Evolutionary conservation across 2,113 vertebrate species (phyloP), one percentile per base, ranked within the genome.

Genomic region (Cavia aperea): DNA sequence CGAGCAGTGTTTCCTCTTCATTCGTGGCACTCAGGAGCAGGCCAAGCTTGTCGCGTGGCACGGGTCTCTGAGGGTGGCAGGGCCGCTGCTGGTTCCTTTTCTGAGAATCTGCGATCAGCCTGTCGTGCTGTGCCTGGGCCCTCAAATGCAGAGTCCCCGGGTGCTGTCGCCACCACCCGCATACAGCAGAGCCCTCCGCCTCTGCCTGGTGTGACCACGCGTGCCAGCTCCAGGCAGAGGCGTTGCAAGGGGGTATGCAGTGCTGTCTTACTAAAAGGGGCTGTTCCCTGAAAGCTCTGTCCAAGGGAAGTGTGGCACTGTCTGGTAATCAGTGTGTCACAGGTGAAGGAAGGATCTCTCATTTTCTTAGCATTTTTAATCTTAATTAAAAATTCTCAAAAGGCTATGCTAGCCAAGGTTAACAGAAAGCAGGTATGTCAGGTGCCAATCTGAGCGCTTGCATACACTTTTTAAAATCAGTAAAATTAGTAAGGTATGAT

Each of bases 41-140:
- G 7, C 78, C 0, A 2, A 6, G 21, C 46, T 18, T 66, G 1
- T 26, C 3, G 0, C 15, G 29, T 18, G 19, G 14, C 11, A 18
- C 0, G 23, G 36, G 36, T 73, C 56, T 54, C 49, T 51, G 3
- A 39, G 19, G 16, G 5, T 12, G 2, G 39, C 31, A 0, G 23
- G 26, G 56, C 31, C 14, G 15, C 24, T 21, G 24, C 36, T 19
- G 3, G 31, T 21, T 39, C 7, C 62, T 26, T 23, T 29, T 4
- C 6, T 10, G 3, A 21, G 19, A 39, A 31, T 54, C 8, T 46
- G 2, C 21, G 2, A 4, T 19, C 11, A 70, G 77, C 60, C 51
- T 43, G 24, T 19, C 33, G 5, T 2, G 0, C 16, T 1, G 19
- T 18, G 0, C 58, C 43, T 23, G 7, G 5, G 33, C 58, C 19